Conservation (phyloP, 92 coral and sea anemone genomes). For the Parazoanthus swiftii region DNA sequence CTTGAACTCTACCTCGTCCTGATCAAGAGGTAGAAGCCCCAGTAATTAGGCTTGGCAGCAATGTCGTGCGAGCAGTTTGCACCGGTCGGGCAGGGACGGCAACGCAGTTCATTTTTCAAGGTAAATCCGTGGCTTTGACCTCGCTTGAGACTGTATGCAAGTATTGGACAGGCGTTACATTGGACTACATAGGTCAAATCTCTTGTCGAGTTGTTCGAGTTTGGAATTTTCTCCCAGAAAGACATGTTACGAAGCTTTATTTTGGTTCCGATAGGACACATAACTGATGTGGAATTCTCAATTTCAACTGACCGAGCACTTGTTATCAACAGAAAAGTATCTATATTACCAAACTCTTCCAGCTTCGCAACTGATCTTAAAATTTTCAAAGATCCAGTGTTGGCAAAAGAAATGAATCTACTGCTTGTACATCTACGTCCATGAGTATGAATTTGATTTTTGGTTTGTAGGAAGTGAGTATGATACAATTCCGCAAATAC, state of each 20-base stretch:
- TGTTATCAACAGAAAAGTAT: neutral
- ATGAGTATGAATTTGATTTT: too few relatives aligned
- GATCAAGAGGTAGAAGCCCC: slow-evolving; percentile 41
- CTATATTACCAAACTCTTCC: neutral
- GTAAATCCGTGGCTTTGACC: slow-evolving; percentile 28
- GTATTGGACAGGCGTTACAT: slow-evolving; percentile 33
- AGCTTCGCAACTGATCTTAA: neutral
- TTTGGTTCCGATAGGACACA: neutral
- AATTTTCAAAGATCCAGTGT: neutral
- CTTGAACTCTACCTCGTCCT: slow-evolving; percentile 27
- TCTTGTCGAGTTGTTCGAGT: neutral
- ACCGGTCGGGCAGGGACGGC: slow-evolving; percentile 43
- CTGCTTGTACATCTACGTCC: too few relatives aligned
- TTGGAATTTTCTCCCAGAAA: neutral
- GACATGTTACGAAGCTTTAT: neutral
- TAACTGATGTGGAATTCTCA: neutral
- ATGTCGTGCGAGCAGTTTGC: slow-evolving; percentile 37
- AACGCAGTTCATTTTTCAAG: neutral
- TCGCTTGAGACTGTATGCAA: slow-evolving; percentile 39
- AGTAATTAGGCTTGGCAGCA: slow-evolving; percentile 47
- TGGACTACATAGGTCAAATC: slow-evolving; percentile 29
- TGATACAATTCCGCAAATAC: too few relatives aligned
- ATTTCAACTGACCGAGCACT: neutral
- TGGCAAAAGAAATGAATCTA: too few relatives aligned
- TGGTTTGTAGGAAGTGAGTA: too few relatives aligned